Evolutionary conservation across 2,888 invertebrate genomes (phyloP).

Genomic region (Cetonia aurata): DNA sequence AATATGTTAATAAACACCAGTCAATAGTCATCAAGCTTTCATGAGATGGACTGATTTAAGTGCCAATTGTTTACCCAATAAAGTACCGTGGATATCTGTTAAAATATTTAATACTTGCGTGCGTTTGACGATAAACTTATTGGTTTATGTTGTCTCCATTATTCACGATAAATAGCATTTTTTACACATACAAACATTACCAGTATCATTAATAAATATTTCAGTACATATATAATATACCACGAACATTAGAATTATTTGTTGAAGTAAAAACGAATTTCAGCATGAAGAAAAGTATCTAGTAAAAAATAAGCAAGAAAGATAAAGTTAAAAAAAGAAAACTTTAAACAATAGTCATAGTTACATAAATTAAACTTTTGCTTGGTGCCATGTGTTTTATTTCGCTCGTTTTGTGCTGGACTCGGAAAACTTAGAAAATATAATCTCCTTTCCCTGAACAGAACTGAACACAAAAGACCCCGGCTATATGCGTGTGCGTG

Average conservation of each 20-base stretch:
- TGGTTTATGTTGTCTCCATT: background rate
- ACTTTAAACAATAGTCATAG: conserved; percentile 34
- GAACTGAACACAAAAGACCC: conserved; percentile 46
- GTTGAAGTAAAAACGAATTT: conserved; percentile 12
- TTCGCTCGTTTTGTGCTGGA: conserved; percentile 24
- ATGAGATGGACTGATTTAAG: conserved; percentile 3
- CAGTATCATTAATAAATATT: background rate
- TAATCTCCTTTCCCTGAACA: conserved; percentile 43
- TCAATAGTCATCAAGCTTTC: conserved; percentile 8
- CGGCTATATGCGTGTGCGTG: conserved; percentile 46
- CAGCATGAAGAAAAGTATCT: conserved; percentile 3
- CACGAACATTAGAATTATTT: background rate
- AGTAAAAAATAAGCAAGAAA: conserved; percentile 20
- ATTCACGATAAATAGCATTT: conserved; percentile 21
- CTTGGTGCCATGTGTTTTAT: conserved; percentile 34
- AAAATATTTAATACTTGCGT: conserved; percentile 23
- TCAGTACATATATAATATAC: conserved; percentile 2
- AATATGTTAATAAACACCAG: background rate
- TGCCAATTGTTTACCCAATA: conserved; percentile 5
- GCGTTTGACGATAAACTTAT: background rate
- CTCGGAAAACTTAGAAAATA: conserved; percentile 37
- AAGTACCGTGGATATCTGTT: conserved; percentile 17
- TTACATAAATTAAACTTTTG: conserved; percentile 34
- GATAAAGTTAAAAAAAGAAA: conserved; percentile 7
- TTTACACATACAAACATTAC: background rate